Base-by-base conservation (phyloP, 2,888 invertebrate genomes). In the Erebia epiphron region DNA sequence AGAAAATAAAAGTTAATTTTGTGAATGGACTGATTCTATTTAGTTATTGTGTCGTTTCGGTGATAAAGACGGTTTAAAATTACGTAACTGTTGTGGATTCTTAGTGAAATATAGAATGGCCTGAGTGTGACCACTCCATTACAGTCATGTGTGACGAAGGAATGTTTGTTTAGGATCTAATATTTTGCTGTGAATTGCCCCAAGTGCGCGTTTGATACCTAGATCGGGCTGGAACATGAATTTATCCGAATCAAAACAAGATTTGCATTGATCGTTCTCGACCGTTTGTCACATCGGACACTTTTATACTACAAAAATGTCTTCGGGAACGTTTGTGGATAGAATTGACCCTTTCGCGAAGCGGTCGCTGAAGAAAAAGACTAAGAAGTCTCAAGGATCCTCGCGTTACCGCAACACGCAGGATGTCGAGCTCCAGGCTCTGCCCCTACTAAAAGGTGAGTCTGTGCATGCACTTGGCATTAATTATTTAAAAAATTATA, bases 271-370 rank as follows among this genome's bases (percentile, higher is more conserved):
- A 93, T 92, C 84, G 87, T 86, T 86, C 83, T 91, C 86, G 90
- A 88, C 87, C 81, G 91, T 86, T 91, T 86, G 89, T 91, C 92
- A 90, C 85, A 90, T 89, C 89, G 92, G 89, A 91, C 91, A 91
- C 86, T 92, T 90, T 88, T 88, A 86, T 86, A 90, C 86, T 87
- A 85, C 84, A 91, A 94, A 93, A 89, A 95, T 95, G 96, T 93
- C 94, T 93, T 96, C 97, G 94, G 96, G 96, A 94, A 96, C 97
- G 92, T 98, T 99, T 95, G 98, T 99, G 94, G 99, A 99, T 95
- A 97, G 99, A 94, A 99, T 99, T 95, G 99, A 99, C 95, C 99
- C 99, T 86, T 99, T 99, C 94, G 98, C 98, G 83, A 99, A 99
- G 95, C 96, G 98, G 91, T 99, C 99, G 85, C 94, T 98, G 85